These are phyloP conservation scores for Halictus rubicundus DNA, from an alignment of 1,140 invertebrate genomes.

Conservation along the genomic window DNA sequence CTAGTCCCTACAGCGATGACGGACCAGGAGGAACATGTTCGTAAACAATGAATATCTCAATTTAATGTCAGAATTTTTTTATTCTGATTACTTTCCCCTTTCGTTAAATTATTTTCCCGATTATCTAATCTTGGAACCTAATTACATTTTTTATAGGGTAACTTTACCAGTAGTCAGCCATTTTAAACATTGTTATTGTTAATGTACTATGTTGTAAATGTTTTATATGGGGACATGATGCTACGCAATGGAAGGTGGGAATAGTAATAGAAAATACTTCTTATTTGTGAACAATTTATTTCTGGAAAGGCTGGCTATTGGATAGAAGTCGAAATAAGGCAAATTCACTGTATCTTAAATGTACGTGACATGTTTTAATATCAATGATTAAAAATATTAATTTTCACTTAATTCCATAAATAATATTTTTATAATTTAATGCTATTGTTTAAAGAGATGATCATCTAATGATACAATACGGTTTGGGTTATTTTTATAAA, in stretches of 20 bases:
- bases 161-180: too few species aligned
- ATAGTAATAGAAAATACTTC: too few species aligned
- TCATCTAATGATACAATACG: slow-evolving; percentile 20
- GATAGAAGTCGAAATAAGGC: too few species aligned
- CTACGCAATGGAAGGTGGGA: too few species aligned
- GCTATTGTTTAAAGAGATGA: neutral
- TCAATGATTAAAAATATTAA: neutral
- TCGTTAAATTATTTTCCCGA: slow-evolving; percentile 27
- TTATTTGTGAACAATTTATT: too few species aligned
- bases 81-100: slow-evolving; percentile 17
- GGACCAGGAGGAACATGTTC: slow-evolving; percentile 71
- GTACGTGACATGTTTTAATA: neutral
- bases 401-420: neutral
- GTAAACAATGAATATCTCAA: slow-evolving; percentile 45
- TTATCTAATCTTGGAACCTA: slow-evolving; percentile 1
- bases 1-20: slow-evolving; percentile 66
- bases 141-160: neutral
- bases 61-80: slow-evolving; percentile 29
- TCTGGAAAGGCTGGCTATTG: too few species aligned
- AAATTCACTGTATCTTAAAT: too few species aligned
- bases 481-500: slow-evolving; percentile 11
- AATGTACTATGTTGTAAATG: too few species aligned
- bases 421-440: neutral
- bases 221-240: too few species aligned
- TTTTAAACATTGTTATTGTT: too few species aligned